Evolutionary conservation across 1,140 invertebrate genomes (phyloP), one percentile per base, ranked within the genome.

Genomic region (Diuraphis noxia): DNA sequence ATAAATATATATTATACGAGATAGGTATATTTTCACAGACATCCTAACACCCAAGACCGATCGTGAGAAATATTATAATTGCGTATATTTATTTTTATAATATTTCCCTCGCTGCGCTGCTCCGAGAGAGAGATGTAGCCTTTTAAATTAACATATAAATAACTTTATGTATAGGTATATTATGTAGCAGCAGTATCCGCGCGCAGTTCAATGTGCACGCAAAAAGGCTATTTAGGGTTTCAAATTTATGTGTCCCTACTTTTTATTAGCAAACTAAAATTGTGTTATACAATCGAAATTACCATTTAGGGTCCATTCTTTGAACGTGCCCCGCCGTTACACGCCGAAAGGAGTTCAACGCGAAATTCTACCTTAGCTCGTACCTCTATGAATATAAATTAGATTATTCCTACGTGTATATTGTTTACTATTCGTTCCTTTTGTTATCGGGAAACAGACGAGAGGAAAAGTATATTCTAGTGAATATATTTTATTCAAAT

Each of bases 131-230:
- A 88, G n/a, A 36, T 52, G n/a, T 86, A 49, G 30, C 38, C 36
- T 63, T 63, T 88, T 88, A 88, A 89, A 89, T 89, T 89, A 89
- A 89, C 88, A 89, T 89, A 89, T 89, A 77, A 89, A 89, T 89
- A 89, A 89, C 88, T 79, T 89, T 30, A 46, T 79, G 40, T n/a
- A n/a, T 38, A 79, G n/a, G 23, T 46, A 36, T 88, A 88, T 8
- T 63, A n/a, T 72, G 56, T n/a, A n/a, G 56, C 56, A n/a, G 56
- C 30, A n/a, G n/a, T 72, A 72, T 72, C n/a, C 41, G 30, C 41
- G 30, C 41, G 46, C 56, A 46, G 56, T 79, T 46, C 40, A n/a
- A 79, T 34, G 38, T 79, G 88, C 40, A 41, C 19, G 63, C 41
- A 36, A 72, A 89, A 89, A 79, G 34, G 25, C 63, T 79, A 79